These are phyloP conservation scores for Scyliorhinus canicula DNA, from an alignment of 2,797 vertebrate genomes.

Conservation along the genomic window DNA sequence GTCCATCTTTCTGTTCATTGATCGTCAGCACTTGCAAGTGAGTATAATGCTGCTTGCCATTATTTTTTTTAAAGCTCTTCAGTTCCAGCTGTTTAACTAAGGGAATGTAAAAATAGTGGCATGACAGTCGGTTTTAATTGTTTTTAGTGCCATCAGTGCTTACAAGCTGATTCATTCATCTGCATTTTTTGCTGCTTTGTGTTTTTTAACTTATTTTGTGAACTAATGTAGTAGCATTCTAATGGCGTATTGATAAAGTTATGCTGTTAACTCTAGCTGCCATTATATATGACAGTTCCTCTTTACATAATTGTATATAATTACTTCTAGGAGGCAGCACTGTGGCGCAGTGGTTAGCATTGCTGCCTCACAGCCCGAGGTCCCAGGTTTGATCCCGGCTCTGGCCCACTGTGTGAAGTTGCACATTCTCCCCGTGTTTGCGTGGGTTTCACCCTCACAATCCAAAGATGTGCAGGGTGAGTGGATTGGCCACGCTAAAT, in stretches of 20 bases:
- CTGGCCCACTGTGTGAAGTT: too few relatives aligned
- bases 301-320: neutral
- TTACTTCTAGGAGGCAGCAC: too few relatives aligned
- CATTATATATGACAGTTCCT: neutral
- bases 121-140: neutral
- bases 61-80: neutral
- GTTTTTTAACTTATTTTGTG: neutral
- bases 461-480: too few relatives aligned
- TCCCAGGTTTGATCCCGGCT: too few relatives aligned
- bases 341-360: too few relatives aligned
- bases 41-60: slow-evolving; percentile 23
- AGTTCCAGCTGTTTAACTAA: neutral
- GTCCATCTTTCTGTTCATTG: slow-evolving; percentile 99
- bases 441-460: too few relatives aligned
- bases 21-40: slow-evolving; percentile 98
- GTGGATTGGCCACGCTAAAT: too few relatives aligned
- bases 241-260: neutral
- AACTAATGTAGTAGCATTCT: neutral
- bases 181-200: neutral
- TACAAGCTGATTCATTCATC: neutral
- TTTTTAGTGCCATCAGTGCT: neutral
- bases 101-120: neutral
- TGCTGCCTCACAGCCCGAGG: too few relatives aligned
- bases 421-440: too few relatives aligned
- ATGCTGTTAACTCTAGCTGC: neutral